A percentile compares a stretch with the other conserved stretches of the same genome.
Conservation (phyloP, 2,888 invertebrate species). For the Cyclophora albipunctata region DNA sequence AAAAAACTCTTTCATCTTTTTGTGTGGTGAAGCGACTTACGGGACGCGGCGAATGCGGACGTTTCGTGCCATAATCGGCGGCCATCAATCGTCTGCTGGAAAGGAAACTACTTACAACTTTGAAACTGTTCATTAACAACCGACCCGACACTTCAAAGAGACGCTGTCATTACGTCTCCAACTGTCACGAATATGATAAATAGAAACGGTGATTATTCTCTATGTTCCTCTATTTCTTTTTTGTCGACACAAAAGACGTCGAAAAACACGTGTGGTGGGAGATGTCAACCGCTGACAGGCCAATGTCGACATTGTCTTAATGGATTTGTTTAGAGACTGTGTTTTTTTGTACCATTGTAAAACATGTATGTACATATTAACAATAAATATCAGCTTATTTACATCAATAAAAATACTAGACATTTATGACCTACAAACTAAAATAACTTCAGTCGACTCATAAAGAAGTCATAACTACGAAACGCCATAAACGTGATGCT, state of each 20-base stretch:
- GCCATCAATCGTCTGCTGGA: conserved; percentile 8
- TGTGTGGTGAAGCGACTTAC: not conserved
- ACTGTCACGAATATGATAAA: conserved; percentile 55
- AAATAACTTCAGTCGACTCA: no score
- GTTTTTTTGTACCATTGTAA: no score
- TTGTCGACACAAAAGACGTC: conserved; percentile 44
- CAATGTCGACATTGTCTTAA: not conserved
- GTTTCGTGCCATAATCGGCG: conserved; percentile 1
- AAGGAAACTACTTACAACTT: conserved; percentile 12
- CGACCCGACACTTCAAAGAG: conserved; percentile 55
- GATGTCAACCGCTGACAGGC: not conserved
- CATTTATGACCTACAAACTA: no score
- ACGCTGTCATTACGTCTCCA: conserved; percentile 39
- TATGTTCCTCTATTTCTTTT: conserved; percentile 30
- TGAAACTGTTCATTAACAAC: conserved; percentile 48
- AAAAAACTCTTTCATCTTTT: not conserved
- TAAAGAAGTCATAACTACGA: no score
- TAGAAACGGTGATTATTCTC: conserved; percentile 51
- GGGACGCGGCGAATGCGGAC: conserved; percentile 5
- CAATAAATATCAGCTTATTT: no score
- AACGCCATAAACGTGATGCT: not conserved
- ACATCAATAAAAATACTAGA: no score
- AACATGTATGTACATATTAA: no score
- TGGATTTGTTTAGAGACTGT: no score
- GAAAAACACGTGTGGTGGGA: conserved; percentile 24